Base-by-base conservation (phyloP, 2,113 vertebrate species). In the Erinaceus europaeus region DNA sequence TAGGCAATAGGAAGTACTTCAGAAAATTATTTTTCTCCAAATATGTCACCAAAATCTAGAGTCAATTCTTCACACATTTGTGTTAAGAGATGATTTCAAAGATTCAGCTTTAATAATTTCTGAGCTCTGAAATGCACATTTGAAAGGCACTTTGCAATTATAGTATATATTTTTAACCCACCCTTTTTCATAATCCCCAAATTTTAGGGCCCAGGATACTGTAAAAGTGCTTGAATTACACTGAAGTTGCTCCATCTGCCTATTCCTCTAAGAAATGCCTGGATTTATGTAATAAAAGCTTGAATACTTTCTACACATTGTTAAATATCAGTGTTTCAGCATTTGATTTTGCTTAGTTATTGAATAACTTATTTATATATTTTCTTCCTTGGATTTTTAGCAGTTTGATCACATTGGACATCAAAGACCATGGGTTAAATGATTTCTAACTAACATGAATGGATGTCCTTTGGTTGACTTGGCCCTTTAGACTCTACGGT, bases 51-150 rank as follows among this genome's bases (percentile, higher is more conserved):
- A n/a, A n/a, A n/a, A n/a, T n/a, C n/a, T n/a, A n/a, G n/a, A n/a
- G 57, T 20, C 10, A 83, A 57, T 29, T 69, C 62, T 69, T 80
- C 9, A 82, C 32, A 36, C 68, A 52, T 73, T 84, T 87, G 20
- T 76, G 15, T 65, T 27, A 48, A n/a, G 38, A 84, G 13, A 46
- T 40, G 18, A 65, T 78, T n/a, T n/a, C n/a, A n/a, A n/a, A 71
- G 20, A 32, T 52, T 86, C 48, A 71, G 78, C 74, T 85, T 71
- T 53, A 82, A 38, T 75, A 29, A 67, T 71, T 90, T 52, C 29
- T 83, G 42, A 86, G 20, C 34, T 52, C n/a, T 48, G 52, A 82
- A 67, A 52, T 73, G 38, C 32, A 23, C 27, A 14, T 69, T 64
- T 65, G 46, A 85, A 83, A 84, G 78, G 15, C 17, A 46, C n/a